Evolutionary conservation across 2,113 vertebrate species (phyloP), one percentile per base, ranked within the genome.

Genomic region (Benitochromis conjunctus): DNA sequence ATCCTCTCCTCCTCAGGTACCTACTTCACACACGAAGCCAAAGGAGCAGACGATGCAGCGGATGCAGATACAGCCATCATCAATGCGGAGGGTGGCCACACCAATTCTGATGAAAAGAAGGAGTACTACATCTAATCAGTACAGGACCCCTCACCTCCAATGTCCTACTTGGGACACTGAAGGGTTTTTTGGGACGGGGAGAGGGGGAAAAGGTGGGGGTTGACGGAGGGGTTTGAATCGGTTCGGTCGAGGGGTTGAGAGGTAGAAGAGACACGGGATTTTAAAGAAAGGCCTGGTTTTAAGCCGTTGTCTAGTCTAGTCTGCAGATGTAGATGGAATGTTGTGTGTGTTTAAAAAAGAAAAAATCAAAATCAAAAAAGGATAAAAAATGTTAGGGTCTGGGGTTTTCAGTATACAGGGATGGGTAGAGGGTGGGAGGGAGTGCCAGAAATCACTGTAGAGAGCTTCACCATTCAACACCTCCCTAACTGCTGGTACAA

Each of bases 11-110:
- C 94, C 94, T 74, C 97, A 99, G 98, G 98, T 95, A 99, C 98
- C 90, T 99, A 99, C 96, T 99, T 99, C 96, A 99, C 98, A 71
- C 99, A 99, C 26, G 98, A 99, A 98, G 98, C 99, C 96, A 99
- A 99, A 97, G 99, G 99, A 93, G 99, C 99, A 9, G 99, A 99
- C 34, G 99, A 99, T 46, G 98, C 98, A 1, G 98, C 98, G 62
- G 99, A 99, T 56, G 99, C 99, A 62, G 99, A 99, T 94, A 99
- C 99, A 84, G 98, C 99, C 94, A 99, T 99, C 96, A 99, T 99
- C 97, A 99, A 99, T 41, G 99, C 99, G 62, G 99, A 99, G 91
- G 99, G 99, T 9, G 99, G 99, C 90, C 98, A 99, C 95, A 99
- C 97, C 97, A 99, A 98, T 96, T 99, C 98, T 0, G 98, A 99